Evolutionary conservation across 2,888 invertebrate genomes (phyloP).

Genomic region (Andrena praecox): DNA sequence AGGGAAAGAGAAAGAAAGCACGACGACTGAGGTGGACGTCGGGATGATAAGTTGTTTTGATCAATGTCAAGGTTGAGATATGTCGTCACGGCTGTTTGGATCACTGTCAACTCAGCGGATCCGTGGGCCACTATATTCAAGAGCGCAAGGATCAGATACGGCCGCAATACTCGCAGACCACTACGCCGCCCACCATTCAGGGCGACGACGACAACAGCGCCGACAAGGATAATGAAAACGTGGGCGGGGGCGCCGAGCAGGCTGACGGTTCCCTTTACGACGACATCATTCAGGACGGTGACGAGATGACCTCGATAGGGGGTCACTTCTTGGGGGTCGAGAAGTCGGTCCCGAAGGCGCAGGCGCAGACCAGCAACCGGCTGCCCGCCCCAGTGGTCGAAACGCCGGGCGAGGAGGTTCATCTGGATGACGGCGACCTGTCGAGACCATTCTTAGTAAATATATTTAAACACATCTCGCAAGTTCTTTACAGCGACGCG

Average conservation of each 20-base stretch:
- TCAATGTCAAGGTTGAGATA: constrained; percentile 89
- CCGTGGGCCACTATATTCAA: constrained; percentile 85
- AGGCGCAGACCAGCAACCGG: constrained; percentile 81
- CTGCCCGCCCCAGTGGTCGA: constrained; percentile 74
- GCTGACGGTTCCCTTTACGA: constrained; percentile 87
- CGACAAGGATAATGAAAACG: constrained; percentile 77
- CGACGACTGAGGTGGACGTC: not conserved
- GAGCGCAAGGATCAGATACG: constrained; percentile 86
- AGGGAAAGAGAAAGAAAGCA: not conserved
- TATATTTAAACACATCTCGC: not conserved
- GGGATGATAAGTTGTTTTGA: constrained; percentile 34
- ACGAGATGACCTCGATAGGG: constrained; percentile 84
- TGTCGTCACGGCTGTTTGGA: constrained; percentile 96
- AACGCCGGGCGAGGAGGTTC: constrained; percentile 70
- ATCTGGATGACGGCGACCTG: constrained; percentile 74
- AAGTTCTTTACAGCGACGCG: too few species aligned
- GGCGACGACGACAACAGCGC: constrained; percentile 83
- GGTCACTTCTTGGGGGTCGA: constrained; percentile 84
- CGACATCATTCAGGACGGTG: constrained; percentile 88
- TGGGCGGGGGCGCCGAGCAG: constrained; percentile 86
- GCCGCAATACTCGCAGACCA: constrained; percentile 83
- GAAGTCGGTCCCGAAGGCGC: constrained; percentile 83
- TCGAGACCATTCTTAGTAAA: constrained; percentile 81
- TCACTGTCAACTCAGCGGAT: constrained; percentile 92
- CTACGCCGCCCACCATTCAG: constrained; percentile 69